phyloP scores from a whole-genome alignment of 2,113 vertebrate species.

The Oncorhynchus keta region DNA sequence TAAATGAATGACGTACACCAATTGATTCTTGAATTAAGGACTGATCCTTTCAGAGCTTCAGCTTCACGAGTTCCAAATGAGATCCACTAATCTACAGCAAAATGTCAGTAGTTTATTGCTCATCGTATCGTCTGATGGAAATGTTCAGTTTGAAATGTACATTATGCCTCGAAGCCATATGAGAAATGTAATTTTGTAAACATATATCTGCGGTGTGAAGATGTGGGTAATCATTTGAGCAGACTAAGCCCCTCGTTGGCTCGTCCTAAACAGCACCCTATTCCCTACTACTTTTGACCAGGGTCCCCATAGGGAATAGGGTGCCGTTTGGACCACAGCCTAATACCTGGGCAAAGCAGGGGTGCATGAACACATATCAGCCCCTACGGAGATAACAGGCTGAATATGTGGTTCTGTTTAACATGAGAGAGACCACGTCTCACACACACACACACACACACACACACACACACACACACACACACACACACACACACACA shows the following conservation, averaged over 20 bases:
- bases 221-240: slow-evolving; percentile 24
- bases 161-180: slow-evolving; percentile 19
- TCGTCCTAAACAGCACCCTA: no score
- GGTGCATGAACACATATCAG: slow-evolving; percentile 6
- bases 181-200: slow-evolving; percentile 38
- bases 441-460: no score
- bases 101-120: slow-evolving; percentile 17
- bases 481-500: no score
- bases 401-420: slow-evolving; percentile 6
- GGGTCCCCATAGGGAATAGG: no score
- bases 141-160: slow-evolving; percentile 42
- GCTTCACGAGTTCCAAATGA: slow-evolving; percentile 14
- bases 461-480: no score
- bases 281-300: no score
- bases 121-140: slow-evolving; percentile 33
- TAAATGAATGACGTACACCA: no score
- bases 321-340: fast-evolving
- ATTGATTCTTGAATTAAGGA: background rate
- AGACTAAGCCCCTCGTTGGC: slow-evolving; percentile 14
- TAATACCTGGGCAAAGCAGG: no score
- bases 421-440: background rate
- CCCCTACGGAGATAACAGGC: slow-evolving; percentile 23
- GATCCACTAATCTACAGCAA: slow-evolving; percentile 34
- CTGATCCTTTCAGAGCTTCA: slow-evolving; percentile 13
- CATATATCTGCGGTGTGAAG: slow-evolving; percentile 8